Evolutionary conservation across 2,888 invertebrate genomes (phyloP), one percentile per base, ranked within the genome.

Genomic region (Anthrax anthrax): DNA sequence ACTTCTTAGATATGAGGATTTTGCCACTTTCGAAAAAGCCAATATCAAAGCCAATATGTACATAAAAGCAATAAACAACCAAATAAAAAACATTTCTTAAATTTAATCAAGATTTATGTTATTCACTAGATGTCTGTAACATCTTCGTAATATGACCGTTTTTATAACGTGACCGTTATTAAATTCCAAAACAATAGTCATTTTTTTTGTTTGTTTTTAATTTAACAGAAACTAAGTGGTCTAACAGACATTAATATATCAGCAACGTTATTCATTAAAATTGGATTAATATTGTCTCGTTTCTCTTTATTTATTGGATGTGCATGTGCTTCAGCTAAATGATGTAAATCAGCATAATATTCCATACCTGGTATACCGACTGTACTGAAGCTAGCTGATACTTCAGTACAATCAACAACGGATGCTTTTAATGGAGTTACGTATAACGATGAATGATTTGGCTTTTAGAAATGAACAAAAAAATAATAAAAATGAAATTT

Each of bases 391-490:
- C 80, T 77, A 12, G 78, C 75, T 41, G 81, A 79, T 36, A 84
- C 77, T 62, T 91, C 90, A 1, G 82, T 81, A 55, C 84, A 83
- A 51, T 81, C 78, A 39, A 89, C 74, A 10, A 81, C 69, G 4
- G 71, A 64, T 0, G 84, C 76, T 51, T 75, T 73, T n/a, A 78
- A 70, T 0, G 87, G 86, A 0, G 81, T 85, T 4, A 81, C 78
- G 48, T 70, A 57, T 1, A 78, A 58, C 2, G 69, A 69, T 2
- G 66, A 67, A 50, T 66, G 63, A 49, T 63, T 63, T 2, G 69
- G 69, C 57, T 64, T 41, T 23, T 43, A 40, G n/a, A n/a, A n/a
- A n/a, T n/a, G n/a, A n/a, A n/a, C n/a, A n/a, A n/a, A n/a, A n/a
- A n/a, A 39, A 37, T 43, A 18, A 29, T 18, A 34, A 37, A 18